Evolutionary conservation across 2,113 vertebrate genomes (phyloP), one percentile per base, ranked within the genome.

Genomic region (Paramormyrops kingsleyae): DNA sequence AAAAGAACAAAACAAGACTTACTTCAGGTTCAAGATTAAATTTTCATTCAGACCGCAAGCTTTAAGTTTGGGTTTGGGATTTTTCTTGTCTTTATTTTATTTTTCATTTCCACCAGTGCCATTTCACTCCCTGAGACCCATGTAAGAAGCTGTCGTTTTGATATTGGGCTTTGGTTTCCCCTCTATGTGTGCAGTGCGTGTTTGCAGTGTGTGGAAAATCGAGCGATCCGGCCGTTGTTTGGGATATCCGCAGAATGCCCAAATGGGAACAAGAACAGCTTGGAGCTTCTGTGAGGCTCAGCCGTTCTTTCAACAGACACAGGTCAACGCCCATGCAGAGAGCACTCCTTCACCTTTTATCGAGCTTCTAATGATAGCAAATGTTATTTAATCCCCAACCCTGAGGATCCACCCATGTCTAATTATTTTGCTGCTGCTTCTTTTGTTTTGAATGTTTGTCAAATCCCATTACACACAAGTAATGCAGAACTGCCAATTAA

Each of bases 341-440:
- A 87, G n/a, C 42, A 19, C 21, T 91, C 35, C 39, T 89, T 91
- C 87, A 59, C 91, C 66, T 90, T 91, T 87, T 52, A 56, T 39
- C 88, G 44, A 90, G 89, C 56, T 77, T 70, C 90, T 90, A 90
- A 90, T 91, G 77, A 88, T 59, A 89, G 31, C 84, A 46, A 80
- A 90, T 53, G 24, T 66, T 31, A 86, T 89, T 91, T 91, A 91
- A 91, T 91, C 90, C 90, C 86, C 87, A 90, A 88, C 87, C 87
- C 80, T 59, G 84, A 89, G 84, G 87, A 70, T 89, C 49, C 70
- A 86, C 90, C 83, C 52, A 66, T 62, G 49, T 84, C 50, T 70
- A 27, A n/a, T 91, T 87, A 59, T 52, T 66, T 42, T 5, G 31
- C 31, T 83, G 66, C 70, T n/a, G 50, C 42, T 87, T 19, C 44